Conservation (phyloP, 2,797 vertebrate genomes). For the Octomys mimax region DNA sequence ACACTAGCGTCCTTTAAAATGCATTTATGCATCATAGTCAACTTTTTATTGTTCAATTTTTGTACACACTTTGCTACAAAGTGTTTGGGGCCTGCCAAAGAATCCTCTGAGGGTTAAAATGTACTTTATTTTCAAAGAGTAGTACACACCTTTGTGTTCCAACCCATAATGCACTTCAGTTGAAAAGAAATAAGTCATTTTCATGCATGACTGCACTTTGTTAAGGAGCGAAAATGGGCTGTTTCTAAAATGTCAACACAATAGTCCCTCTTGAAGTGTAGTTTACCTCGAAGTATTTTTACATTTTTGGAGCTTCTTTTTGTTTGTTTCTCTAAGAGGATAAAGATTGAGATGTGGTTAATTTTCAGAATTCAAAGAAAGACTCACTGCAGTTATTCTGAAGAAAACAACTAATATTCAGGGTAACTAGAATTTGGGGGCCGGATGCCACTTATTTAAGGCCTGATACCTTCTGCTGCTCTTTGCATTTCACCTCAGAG, state of each 20-base stretch:
- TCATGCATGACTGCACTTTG: constrained; percentile 70
- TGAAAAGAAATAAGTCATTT: constrained; percentile 81
- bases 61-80: neutral
- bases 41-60: constrained; percentile 23
- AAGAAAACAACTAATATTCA: constrained; percentile 18
- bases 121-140: constrained; percentile 48
- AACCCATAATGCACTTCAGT: constrained; percentile 65
- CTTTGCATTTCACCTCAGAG: constrained; percentile 22
- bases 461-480: neutral
- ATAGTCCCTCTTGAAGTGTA: constrained; percentile 76
- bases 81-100: neutral
- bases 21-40: neutral
- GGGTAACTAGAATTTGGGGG: neutral
- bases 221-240: constrained; percentile 72
- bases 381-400: constrained; percentile 14
- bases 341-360: constrained; percentile 52
- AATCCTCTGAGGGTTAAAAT: constrained; percentile 65
- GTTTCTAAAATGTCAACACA: constrained; percentile 82
- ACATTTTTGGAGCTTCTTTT: constrained; percentile 73
- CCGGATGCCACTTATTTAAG: constrained; percentile 31
- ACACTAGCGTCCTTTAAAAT: neutral
- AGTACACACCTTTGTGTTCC: constrained; percentile 73
- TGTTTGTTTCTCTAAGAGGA: constrained; percentile 73
- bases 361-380: constrained; percentile 72
- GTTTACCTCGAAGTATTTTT: constrained; percentile 80